phyloP scores from a whole-genome alignment of 2,888 invertebrate species.

The Euplagia quadripunctaria region DNA sequence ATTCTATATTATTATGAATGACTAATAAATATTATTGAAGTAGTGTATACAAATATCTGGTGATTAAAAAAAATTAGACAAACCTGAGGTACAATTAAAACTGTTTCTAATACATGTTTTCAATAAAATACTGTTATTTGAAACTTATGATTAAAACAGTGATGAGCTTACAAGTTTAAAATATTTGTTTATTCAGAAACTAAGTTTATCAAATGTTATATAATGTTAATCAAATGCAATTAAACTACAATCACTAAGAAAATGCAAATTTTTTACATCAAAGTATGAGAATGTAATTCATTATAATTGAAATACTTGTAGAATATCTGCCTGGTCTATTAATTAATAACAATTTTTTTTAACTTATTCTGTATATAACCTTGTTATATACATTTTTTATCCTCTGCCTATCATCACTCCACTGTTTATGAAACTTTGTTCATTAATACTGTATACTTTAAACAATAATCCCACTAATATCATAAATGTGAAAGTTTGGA shows the following conservation, averaged over 20 bases:
- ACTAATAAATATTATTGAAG: conserved; percentile 1
- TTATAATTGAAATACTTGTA: neutral
- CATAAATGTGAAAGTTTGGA: too few species aligned
- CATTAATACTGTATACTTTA: neutral
- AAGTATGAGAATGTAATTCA: neutral
- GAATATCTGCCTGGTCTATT: neutral
- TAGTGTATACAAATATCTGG: conserved; percentile 5
- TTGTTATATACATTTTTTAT: neutral
- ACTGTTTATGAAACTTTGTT: neutral
- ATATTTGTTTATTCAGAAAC: neutral
- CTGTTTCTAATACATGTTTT: neutral
- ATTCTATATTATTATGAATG: conserved; percentile 14
- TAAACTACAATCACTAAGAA: neutral
- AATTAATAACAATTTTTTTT: neutral
- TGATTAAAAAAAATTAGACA: neutral
- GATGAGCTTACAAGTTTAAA: neutral
- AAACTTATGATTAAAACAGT: neutral
- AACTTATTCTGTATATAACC: neutral
- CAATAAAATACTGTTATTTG: neutral
- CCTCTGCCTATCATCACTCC: neutral
- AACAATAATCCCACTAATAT: neutral
- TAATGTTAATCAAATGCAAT: neutral
- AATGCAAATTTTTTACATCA: neutral
- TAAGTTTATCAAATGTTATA: neutral
- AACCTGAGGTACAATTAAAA: neutral